phyloP scores from a whole-genome alignment of 2,797 vertebrate species.

The Leucoraja ocellata region DNA sequence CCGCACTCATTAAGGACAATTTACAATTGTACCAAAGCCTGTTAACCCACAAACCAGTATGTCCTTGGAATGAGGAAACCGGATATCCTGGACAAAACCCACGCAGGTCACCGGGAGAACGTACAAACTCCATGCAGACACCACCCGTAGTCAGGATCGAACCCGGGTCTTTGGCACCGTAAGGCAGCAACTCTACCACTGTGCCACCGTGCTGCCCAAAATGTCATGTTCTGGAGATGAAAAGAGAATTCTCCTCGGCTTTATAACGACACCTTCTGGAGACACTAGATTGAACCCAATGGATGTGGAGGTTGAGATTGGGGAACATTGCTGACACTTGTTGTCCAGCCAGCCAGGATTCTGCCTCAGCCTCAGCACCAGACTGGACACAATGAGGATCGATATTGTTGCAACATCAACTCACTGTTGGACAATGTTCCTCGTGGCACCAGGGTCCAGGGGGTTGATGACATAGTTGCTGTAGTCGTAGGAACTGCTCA shows the following conservation, averaged over 20 bases:
- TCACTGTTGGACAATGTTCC: not conserved
- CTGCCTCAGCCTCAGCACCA: not conserved
- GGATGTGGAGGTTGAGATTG: not conserved
- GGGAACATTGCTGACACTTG: not conserved
- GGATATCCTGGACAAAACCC: no score
- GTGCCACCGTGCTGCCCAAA: no score
- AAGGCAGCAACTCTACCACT: no score
- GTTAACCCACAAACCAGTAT: no score
- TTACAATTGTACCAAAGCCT: no score
- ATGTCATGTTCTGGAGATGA: not conserved
- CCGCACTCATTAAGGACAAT: no score
- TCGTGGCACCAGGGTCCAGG: slow-evolving; percentile 48
- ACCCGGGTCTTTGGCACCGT: no score
- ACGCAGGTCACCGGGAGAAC: no score
- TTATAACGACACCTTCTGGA: not conserved
- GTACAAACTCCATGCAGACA: no score
- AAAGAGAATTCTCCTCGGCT: not conserved
- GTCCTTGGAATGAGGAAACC: no score
- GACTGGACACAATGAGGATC: no score
- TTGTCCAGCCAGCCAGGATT: not conserved
- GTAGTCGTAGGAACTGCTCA: slow-evolving; percentile 67
- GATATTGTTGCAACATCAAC: not conserved
- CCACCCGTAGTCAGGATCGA: no score
- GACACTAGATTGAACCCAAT: not conserved
- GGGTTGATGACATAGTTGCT: slow-evolving; percentile 68